Conservation (phyloP, 1,140 invertebrate species). For the Magallana gigas region DNA sequence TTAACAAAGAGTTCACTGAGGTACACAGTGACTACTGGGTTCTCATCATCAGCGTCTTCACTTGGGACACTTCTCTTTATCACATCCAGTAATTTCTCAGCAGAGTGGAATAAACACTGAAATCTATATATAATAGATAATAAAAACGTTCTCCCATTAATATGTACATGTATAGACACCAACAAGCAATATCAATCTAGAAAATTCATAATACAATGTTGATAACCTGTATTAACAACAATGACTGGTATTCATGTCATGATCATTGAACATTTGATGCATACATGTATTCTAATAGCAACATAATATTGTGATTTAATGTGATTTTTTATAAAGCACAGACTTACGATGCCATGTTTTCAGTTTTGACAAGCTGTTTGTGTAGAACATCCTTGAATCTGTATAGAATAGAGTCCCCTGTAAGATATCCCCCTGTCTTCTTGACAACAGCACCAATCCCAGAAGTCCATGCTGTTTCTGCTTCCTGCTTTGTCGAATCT, state of each 20-base stretch:
- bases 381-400: neutral
- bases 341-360: conserved; percentile 6
- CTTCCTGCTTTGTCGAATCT: conserved; percentile 50
- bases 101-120: conserved; percentile 8
- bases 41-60: conserved; percentile 15
- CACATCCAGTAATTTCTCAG: conserved; percentile 45
- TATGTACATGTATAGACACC: too few relatives aligned
- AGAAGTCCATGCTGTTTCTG: conserved; percentile 54
- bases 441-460: conserved; percentile 56
- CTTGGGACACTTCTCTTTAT: conserved; percentile 44
- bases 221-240: too few relatives aligned
- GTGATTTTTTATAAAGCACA: too few relatives aligned
- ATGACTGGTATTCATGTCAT: too few relatives aligned
- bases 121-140: neutral
- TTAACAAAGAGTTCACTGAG: conserved; percentile 36
- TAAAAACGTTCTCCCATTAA: too few relatives aligned
- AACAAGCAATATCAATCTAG: too few relatives aligned
- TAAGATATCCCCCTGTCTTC: conserved; percentile 54
- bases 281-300: too few relatives aligned
- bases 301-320: too few relatives aligned
- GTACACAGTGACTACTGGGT: conserved; percentile 45
- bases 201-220: too few relatives aligned
- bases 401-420: conserved; percentile 38
- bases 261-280: too few relatives aligned
- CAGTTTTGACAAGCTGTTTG: neutral